Conservation (phyloP, 2,113 vertebrate genomes). For the Ranitomeya imitator region DNA sequence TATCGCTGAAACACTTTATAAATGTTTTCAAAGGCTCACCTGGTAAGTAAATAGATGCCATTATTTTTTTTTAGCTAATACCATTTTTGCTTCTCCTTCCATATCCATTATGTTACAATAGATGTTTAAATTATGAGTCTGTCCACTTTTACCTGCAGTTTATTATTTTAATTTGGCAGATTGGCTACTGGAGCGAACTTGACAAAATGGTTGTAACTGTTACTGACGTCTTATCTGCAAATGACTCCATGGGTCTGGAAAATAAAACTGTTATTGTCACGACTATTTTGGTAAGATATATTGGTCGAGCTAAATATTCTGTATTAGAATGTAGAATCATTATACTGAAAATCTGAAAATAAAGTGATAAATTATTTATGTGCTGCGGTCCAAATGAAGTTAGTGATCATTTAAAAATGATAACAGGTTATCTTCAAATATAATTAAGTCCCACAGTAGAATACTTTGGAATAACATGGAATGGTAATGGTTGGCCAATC, state of each 20-base stretch:
- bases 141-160: constrained; percentile 8
- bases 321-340: background rate
- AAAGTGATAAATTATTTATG: too few species aligned
- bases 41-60: background rate
- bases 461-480: too few species aligned
- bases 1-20: background rate
- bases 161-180: constrained; percentile 74
- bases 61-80: background rate
- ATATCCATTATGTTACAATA: background rate
- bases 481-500: too few species aligned
- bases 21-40: background rate
- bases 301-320: background rate
- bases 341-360: too few species aligned
- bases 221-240: constrained; percentile 84
- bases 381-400: too few species aligned
- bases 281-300: constrained; percentile 91
- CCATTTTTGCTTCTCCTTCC: background rate
- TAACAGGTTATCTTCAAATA: too few species aligned
- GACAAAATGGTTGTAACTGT: constrained; percentile 98
- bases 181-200: constrained; percentile 98
- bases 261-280: constrained; percentile 98
- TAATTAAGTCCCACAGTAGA: too few species aligned
- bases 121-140: background rate
- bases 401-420: too few species aligned
- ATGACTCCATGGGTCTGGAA: constrained; percentile 92